Base-by-base conservation (phyloP, 2,113 vertebrate genomes). In the Ibidorhyncha struthersii region DNA sequence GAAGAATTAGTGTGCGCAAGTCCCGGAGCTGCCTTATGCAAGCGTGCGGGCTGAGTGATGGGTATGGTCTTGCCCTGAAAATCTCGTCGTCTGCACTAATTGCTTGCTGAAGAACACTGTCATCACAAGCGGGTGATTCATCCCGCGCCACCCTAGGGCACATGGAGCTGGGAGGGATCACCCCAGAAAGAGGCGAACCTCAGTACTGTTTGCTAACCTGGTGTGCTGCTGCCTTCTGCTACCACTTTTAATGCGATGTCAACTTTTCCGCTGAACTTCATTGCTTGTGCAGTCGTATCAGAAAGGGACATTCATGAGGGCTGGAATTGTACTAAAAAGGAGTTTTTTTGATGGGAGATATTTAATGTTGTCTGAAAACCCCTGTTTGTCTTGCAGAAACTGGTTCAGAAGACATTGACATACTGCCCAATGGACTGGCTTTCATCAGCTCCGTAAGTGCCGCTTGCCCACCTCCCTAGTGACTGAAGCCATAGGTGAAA, bases 361-460 rank as follows among this genome's bases (percentile, higher is more conserved):
- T 56, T 70, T 86, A 47, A 52, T 36, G 14, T 55, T 11, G 2
- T 34, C 23, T 89, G 43, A 74, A 82, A 50, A 17, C 2, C 3
- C 11, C n/a, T 27, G 15, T 74, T 91, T 96, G 66, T 76, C 95
- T 96, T 97, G 38, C 97, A 99, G 98, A 98, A 95, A 1, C 15
- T 61, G 98, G 98, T n/a, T 98, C 98, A 36, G 98, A 99, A 96
- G 98, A 99, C 90, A 98, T 99, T 2, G 98, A 98, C 45, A 97
- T 99, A 47, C 98, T 99, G 91, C 98, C 98, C 79, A 98, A 92
- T 86, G 98, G 98, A 45, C 91, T 98, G 92, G 98, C 98, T 95
- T 98, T 99, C 96, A 98, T 99, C 95, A 98, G 98, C 40, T 98
- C 86, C 2, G 98, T 99, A 96, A 98, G 98, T 98, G 94, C 89